Conservation (phyloP, 2,797 vertebrate genomes). For the Aselliscus stoliczkanus region DNA sequence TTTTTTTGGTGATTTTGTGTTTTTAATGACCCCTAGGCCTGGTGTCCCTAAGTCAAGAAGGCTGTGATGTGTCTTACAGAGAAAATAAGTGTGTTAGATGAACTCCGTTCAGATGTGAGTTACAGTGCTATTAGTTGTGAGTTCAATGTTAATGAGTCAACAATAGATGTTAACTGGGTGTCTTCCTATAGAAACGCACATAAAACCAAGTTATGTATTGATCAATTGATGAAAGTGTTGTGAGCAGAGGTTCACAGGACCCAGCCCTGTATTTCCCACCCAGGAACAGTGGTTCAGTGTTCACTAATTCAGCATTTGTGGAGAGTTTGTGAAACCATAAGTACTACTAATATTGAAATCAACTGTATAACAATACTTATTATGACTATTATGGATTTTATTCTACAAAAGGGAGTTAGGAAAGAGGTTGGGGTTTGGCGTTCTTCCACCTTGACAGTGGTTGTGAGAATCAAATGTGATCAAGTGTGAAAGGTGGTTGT, state of each 20-base stretch:
- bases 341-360: not conserved
- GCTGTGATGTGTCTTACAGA: not conserved
- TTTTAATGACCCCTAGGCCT: not conserved
- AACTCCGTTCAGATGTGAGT: not conserved
- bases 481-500: not conserved
- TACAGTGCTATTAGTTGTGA: fast-evolving
- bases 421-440: not conserved
- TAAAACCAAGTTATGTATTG: not conserved
- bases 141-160: not conserved
- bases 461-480: not conserved
- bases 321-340: not conserved
- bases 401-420: not conserved
- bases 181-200: not conserved
- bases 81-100: not conserved
- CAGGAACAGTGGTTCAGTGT: not conserved
- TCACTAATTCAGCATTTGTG: not conserved
- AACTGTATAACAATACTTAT: not conserved
- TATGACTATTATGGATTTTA: not conserved
- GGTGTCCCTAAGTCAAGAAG: not conserved
- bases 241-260: not conserved
- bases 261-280: not conserved
- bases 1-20: not conserved
- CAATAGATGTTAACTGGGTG: not conserved
- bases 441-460: not conserved
- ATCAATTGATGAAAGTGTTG: not conserved